Percentiles rank a stretch among this genome's conserved stretches.
Conservation (phyloP, 2,888 invertebrate genomes). For the Marasmarcha lunaedactyla region DNA sequence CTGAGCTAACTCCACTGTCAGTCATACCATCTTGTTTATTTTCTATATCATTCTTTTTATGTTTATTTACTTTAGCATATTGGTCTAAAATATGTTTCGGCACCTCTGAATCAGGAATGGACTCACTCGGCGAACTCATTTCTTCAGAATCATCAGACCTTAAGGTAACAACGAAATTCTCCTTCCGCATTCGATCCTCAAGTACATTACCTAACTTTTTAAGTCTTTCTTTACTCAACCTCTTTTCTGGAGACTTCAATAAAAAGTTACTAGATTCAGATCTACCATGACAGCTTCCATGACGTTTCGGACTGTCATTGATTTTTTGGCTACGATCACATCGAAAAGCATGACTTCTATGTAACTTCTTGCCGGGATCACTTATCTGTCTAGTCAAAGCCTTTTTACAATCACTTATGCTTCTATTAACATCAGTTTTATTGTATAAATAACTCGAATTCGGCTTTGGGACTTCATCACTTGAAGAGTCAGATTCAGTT, state of each 20-base stretch:
- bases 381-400: constrained; percentile 50
- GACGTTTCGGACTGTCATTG: constrained; percentile 36
- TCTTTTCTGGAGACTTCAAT: constrained; percentile 44
- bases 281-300: constrained; percentile 47
- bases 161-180: constrained; percentile 34
- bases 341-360: constrained; percentile 71
- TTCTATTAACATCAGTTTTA: constrained; percentile 39
- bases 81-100: constrained; percentile 58
- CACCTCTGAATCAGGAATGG: constrained; percentile 47
- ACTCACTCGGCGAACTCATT: constrained; percentile 18
- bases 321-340: constrained; percentile 59
- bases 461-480: constrained; percentile 30
- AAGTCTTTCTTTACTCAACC: constrained; percentile 46
- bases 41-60: constrained; percentile 30
- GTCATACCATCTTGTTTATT: constrained; percentile 53
- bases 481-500: constrained; percentile 22
- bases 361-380: constrained; percentile 67
- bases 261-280: constrained; percentile 45
- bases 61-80: constrained; percentile 55
- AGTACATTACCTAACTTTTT: constrained; percentile 48
- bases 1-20: constrained; percentile 62
- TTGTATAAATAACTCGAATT: constrained; percentile 50
- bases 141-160: constrained; percentile 19
- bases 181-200: constrained; percentile 57
- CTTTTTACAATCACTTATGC: constrained; percentile 36